Conservation (phyloP, 2,797 vertebrate genomes). For the Loriculus beryllinus region DNA sequence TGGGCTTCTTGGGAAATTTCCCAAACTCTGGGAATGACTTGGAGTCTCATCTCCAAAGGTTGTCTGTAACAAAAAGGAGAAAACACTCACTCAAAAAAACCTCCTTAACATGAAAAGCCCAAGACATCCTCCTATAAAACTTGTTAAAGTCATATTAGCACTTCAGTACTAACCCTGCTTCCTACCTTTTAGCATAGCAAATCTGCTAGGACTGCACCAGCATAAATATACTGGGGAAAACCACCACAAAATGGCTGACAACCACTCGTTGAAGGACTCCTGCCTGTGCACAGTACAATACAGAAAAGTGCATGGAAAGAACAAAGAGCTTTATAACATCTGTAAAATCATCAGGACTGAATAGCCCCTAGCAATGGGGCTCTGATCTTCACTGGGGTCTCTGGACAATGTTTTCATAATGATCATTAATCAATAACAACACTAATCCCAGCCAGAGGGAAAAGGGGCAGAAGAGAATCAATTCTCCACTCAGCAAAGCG, state of each 20-base stretch:
- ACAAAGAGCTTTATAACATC: background rate
- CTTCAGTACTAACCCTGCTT: background rate
- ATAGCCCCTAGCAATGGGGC: background rate
- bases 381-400: background rate
- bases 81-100: background rate
- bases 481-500: background rate
- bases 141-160: background rate
- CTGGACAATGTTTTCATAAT: background rate
- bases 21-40: background rate
- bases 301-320: background rate
- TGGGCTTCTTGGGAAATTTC: background rate
- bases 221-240: background rate
- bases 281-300: background rate
- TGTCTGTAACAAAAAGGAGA: background rate
- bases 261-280: background rate
- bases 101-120: background rate
- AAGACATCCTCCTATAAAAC: background rate
- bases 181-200: background rate
- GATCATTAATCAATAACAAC: background rate
- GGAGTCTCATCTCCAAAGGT: background rate
- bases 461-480: background rate
- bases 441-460: background rate
- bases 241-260: background rate
- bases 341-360: background rate
- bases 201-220: background rate